Evolutionary conservation across 2,888 invertebrate genomes (phyloP).

Genomic region (Drosophila mettleri): DNA sequence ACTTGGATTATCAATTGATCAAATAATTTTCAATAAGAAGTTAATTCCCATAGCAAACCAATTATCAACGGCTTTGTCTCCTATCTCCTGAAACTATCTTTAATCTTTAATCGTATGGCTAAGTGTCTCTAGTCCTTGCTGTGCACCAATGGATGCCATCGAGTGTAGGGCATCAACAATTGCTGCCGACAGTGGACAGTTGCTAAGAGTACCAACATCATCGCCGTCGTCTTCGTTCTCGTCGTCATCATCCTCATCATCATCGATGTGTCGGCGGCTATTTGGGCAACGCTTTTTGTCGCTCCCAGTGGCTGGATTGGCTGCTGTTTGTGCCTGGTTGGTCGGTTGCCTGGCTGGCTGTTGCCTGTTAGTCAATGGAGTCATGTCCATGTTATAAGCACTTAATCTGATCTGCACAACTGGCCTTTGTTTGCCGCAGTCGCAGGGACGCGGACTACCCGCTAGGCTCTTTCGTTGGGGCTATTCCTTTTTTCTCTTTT

Average conservation of each 20-base stretch:
- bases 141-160: not conserved
- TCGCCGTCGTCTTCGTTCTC: slow-evolving; percentile 14
- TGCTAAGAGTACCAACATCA: slow-evolving; percentile 23
- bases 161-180: slow-evolving; percentile 45
- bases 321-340: slow-evolving; percentile 36
- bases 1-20: no score
- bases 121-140: not conserved
- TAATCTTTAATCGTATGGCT: not conserved
- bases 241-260: slow-evolving; percentile 22
- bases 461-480: slow-evolving; percentile 18
- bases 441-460: slow-evolving; percentile 3
- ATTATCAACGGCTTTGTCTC: no score
- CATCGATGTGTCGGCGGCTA: slow-evolving; percentile 59
- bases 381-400: slow-evolving; percentile 81
- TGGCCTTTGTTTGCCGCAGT: slow-evolving; percentile 67
- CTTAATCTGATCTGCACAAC: slow-evolving; percentile 71
- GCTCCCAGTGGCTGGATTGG: slow-evolving; percentile 29
- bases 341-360: slow-evolving; percentile 24
- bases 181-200: slow-evolving; percentile 44
- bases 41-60: no score
- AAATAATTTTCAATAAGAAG: no score
- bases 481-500: slow-evolving; percentile 12
- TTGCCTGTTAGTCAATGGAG: slow-evolving; percentile 74
- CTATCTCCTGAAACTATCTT: not conserved
- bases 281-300: slow-evolving; percentile 55